These are phyloP conservation scores for Petrocephalus zakoni DNA, from an alignment of 2,113 vertebrate species.

Conservation along the genomic window DNA sequence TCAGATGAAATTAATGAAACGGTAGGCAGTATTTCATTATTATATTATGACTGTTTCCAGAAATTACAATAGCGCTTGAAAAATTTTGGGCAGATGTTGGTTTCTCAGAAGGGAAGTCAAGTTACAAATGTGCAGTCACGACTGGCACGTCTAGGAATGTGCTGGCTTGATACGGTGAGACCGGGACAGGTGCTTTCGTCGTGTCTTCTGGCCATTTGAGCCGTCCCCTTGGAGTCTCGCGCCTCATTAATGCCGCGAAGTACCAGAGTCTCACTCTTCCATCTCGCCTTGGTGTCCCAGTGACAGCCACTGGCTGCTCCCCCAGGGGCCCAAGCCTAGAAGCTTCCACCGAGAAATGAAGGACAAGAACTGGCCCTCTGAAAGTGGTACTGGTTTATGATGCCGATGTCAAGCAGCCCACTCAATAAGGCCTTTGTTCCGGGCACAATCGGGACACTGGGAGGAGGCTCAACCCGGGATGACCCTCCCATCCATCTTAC, in stretches of 20 bases:
- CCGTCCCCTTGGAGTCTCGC: background rate
- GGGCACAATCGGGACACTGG: conserved; percentile 89
- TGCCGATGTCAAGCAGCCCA: conserved; percentile 93
- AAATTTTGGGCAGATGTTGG: background rate
- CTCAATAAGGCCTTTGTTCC: conserved; percentile 98
- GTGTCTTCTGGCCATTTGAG: background rate
- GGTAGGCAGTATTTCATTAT: background rate
- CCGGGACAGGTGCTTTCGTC: background rate
- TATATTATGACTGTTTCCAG: background rate
- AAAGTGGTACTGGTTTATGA: conserved; percentile 97
- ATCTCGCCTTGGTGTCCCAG: conserved; percentile 62
- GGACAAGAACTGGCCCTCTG: conserved; percentile 87
- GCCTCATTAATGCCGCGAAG: conserved; percentile 45
- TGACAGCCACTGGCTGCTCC: conserved; percentile 67
- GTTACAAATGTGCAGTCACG: background rate
- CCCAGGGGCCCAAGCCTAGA: conserved; percentile 60
- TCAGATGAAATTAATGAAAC: background rate
- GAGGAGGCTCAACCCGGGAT: conserved; percentile 82
- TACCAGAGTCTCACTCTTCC: conserved; percentile 63
- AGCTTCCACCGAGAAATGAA: conserved; percentile 71
- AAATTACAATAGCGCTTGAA: background rate
- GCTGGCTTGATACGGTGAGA: background rate
- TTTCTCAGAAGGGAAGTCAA: background rate
- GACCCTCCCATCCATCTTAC: conserved; percentile 91
- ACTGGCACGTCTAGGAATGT: background rate